Evolutionary conservation across 2,888 invertebrate genomes (phyloP).

Genomic region (Synergus laeviventris): DNA sequence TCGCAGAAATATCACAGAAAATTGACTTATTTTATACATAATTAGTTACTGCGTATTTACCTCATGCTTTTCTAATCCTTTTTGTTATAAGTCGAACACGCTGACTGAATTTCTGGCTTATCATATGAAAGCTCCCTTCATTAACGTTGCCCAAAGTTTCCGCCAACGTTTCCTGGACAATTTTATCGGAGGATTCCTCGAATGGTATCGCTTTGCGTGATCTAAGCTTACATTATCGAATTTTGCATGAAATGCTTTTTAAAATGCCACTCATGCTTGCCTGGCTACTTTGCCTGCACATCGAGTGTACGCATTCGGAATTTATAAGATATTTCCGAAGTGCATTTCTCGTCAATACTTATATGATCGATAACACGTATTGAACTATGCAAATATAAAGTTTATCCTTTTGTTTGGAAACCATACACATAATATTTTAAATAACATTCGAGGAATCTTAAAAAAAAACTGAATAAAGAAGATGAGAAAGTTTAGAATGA

Average conservation of each 20-base stretch:
- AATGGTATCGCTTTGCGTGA: not conserved
- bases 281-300: constrained; percentile 11
- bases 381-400: no score
- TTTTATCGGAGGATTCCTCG: constrained; percentile 4
- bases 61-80: not conserved
- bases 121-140: not conserved
- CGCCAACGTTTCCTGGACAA: not conserved
- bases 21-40: no score
- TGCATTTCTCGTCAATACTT: not conserved
- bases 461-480: no score
- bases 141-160: not conserved
- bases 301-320: constrained; percentile 3
- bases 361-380: no score
- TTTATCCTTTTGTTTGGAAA: no score
- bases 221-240: constrained; percentile 15
- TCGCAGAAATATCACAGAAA: no score
- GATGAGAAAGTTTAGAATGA: no score
- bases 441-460: no score
- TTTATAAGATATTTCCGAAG: constrained; percentile 14
- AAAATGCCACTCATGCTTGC: constrained; percentile 24
- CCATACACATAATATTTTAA: no score
- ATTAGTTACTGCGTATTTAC: no score
- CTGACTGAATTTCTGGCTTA: not conserved
- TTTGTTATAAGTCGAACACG: not conserved
- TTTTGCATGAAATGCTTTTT: constrained; percentile 29